Evolutionary conservation across 1,140 invertebrate genomes (phyloP).

Genomic region (Agrilus planipennis): DNA sequence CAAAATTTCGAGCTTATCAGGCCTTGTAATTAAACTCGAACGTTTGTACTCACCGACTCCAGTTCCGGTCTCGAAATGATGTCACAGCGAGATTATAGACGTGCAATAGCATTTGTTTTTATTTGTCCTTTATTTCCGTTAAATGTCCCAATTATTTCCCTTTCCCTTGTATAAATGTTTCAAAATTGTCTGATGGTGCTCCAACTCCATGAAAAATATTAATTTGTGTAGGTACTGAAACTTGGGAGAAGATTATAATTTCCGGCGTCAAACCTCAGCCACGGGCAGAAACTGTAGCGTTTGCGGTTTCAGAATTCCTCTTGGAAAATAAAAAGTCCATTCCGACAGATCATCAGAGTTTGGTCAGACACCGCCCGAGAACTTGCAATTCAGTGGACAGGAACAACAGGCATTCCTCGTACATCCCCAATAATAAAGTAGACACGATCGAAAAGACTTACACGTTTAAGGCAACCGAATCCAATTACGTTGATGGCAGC

Average conservation of each 20-base stretch:
- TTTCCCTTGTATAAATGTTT: too few relatives aligned
- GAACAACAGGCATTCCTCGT: slow-evolving; percentile 30
- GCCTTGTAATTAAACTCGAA: too few relatives aligned
- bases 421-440: slow-evolving; percentile 32
- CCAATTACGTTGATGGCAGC: slow-evolving; percentile 34
- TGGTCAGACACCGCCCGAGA: slow-evolving; percentile 24
- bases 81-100: too few relatives aligned
- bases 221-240: slow-evolving; percentile 50
- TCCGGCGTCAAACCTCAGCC: slow-evolving; percentile 58
- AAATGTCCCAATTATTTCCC: too few relatives aligned
- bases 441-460: slow-evolving; percentile 34
- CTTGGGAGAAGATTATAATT: slow-evolving; percentile 63
- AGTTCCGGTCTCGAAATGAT: too few relatives aligned
- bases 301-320: slow-evolving; percentile 47
- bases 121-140: too few relatives aligned
- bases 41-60: too few relatives aligned
- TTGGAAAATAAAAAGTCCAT: slow-evolving; percentile 25
- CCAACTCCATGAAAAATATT: too few relatives aligned
- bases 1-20: too few relatives aligned
- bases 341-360: slow-evolving; percentile 26
- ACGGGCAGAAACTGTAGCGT: slow-evolving; percentile 49
- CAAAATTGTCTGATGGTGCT: too few relatives aligned
- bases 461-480: slow-evolving; percentile 32
- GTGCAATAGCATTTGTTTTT: too few relatives aligned
- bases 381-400: slow-evolving; percentile 29